Evolutionary conservation across 2,113 vertebrate genomes (phyloP).

Genomic region (Thymallus thymallus): DNA sequence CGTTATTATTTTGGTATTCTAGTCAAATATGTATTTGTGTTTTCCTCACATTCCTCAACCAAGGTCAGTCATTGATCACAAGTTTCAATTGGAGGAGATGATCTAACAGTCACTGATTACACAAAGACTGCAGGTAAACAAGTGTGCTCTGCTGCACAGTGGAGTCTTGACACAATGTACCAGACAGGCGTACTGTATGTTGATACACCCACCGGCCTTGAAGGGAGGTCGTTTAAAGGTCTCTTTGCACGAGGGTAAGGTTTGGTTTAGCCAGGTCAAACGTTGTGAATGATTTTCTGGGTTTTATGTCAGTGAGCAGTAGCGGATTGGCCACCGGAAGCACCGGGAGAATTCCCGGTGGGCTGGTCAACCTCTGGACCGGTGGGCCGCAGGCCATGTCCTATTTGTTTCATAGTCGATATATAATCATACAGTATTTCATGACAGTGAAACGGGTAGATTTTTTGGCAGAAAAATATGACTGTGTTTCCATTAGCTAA

Average conservation of each 20-base stretch:
- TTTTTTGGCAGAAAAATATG: too few relatives aligned
- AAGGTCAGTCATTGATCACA: constrained; percentile 7
- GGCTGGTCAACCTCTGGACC: too few relatives aligned
- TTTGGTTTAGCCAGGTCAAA: constrained; percentile 28
- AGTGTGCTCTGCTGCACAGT: constrained; percentile 27
- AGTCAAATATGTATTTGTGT: neutral
- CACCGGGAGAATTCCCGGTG: too few relatives aligned
- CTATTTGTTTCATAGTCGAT: too few relatives aligned
- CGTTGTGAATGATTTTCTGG: constrained; percentile 30
- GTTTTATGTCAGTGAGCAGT: constrained; percentile 26
- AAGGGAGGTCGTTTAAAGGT: constrained; percentile 26
- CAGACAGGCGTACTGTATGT: constrained; percentile 17
- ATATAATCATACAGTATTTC: too few relatives aligned
- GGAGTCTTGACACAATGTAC: neutral
- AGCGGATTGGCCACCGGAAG: too few relatives aligned
- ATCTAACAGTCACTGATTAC: neutral
- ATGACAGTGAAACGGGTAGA: too few relatives aligned
- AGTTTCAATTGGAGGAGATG: neutral
- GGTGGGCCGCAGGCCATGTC: too few relatives aligned
- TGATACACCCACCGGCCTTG: constrained; percentile 48
- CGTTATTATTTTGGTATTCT: neutral
- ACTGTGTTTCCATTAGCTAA: too few relatives aligned
- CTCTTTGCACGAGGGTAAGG: constrained; percentile 13
- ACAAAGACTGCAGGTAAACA: neutral
- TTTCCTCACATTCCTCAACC: neutral